These are phyloP conservation scores for Acronicta leporina DNA, from an alignment of 2,888 invertebrate species.

Conservation along the genomic window DNA sequence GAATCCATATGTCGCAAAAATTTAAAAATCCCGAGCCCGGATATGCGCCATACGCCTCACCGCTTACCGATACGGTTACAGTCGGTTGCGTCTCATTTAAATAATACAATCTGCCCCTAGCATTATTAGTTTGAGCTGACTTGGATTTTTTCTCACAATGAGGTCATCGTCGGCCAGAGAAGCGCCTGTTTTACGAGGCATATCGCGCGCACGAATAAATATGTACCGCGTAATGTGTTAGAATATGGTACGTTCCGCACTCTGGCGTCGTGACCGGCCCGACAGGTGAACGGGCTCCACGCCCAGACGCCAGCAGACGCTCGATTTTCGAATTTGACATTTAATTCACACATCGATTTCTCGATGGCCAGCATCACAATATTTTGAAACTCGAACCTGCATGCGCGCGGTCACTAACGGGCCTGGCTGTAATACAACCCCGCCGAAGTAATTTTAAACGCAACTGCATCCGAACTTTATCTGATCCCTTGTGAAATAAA, in stretches of 20 bases:
- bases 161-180: conserved; percentile 74
- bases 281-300: conserved; percentile 71
- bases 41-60: conserved; percentile 61
- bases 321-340: conserved; percentile 69
- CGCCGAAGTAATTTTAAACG: conserved; percentile 67
- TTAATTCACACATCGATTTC: conserved; percentile 68
- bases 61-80: conserved; percentile 63
- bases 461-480: conserved; percentile 77
- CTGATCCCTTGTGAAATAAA: conserved; percentile 80
- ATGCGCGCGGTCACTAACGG: conserved; percentile 67
- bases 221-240: conserved; percentile 66
- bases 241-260: conserved; percentile 70
- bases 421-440: conserved; percentile 68
- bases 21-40: conserved; percentile 56
- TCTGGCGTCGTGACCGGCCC: conserved; percentile 71
- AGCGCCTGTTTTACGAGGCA: conserved; percentile 75
- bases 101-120: conserved; percentile 63
- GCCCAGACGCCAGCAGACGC: conserved; percentile 51
- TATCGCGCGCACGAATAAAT: conserved; percentile 72
- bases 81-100: conserved; percentile 66
- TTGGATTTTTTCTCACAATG: conserved; percentile 76
- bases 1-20: conserved; percentile 68
- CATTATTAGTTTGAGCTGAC: conserved; percentile 57
- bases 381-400: conserved; percentile 80
- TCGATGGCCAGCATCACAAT: conserved; percentile 73